Evolutionary conservation across 2,888 invertebrate species (phyloP).

Genomic region (Patella depressa): DNA sequence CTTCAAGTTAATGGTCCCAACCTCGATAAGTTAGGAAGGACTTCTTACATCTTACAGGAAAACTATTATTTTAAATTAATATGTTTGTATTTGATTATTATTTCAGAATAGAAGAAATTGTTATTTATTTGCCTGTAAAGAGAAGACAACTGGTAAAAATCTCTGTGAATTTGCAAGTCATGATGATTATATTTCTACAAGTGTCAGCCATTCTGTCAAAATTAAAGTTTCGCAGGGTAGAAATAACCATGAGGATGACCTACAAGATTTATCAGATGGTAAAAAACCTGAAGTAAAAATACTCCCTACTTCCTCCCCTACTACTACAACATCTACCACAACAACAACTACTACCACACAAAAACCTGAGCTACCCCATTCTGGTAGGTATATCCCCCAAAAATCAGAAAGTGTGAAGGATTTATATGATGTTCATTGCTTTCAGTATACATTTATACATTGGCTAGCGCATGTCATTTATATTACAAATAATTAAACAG

Average conservation of each 20-base stretch:
- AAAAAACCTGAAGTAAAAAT: constrained; percentile 24
- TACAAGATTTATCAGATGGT: constrained; percentile 40
- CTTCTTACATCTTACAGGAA: too few relatives aligned
- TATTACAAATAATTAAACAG: too few relatives aligned
- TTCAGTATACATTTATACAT: too few relatives aligned
- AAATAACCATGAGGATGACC: constrained; percentile 34
- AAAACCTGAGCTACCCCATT: constrained; percentile 32
- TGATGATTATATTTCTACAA: constrained; percentile 48
- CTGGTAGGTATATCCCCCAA: constrained; percentile 25
- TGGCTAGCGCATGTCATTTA: too few relatives aligned
- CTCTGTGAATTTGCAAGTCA: constrained; percentile 54
- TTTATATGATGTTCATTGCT: too few relatives aligned
- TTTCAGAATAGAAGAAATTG: constrained; percentile 55
- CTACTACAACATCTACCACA: constrained; percentile 28
- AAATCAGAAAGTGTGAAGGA: too few relatives aligned
- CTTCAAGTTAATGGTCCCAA: too few relatives aligned
- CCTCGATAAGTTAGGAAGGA: too few relatives aligned
- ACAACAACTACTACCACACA: constrained; percentile 30
- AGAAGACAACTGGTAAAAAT: constrained; percentile 26
- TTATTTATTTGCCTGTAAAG: constrained; percentile 60
- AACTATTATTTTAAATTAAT: constrained; percentile 6
- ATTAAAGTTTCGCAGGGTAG: constrained; percentile 28
- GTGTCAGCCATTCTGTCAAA: constrained; percentile 21
- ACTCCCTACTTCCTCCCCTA: constrained; percentile 16
- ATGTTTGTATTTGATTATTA: constrained; percentile 6